Evolutionary conservation across 1,140 invertebrate species (phyloP).

Genomic region (Dysdera silvatica): DNA sequence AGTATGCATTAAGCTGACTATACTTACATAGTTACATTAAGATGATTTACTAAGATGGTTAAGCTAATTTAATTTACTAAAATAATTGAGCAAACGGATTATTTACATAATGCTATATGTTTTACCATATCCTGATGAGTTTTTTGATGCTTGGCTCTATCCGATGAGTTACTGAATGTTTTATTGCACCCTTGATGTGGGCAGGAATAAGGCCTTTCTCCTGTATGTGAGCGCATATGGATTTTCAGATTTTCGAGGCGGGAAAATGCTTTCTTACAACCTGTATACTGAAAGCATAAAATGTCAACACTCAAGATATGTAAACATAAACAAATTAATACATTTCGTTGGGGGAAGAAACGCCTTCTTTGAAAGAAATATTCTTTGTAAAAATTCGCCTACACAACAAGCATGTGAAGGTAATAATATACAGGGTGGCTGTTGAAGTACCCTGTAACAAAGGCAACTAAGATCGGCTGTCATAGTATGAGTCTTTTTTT

Average conservation of each 20-base stretch:
- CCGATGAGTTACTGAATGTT: constrained; percentile 93
- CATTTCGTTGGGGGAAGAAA: not conserved
- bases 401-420: too few species aligned
- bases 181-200: constrained; percentile 61
- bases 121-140: constrained; percentile 92
- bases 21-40: too few species aligned
- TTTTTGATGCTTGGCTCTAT: constrained; percentile 91
- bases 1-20: too few species aligned
- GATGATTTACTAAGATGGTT: too few species aligned
- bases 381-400: not conserved
- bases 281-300: constrained; percentile 64
- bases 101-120: constrained; percentile 40
- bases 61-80: not conserved
- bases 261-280: constrained; percentile 93
- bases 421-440: too few species aligned
- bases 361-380: not conserved
- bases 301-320: not conserved
- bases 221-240: constrained; percentile 82
- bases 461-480: too few species aligned
- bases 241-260: constrained; percentile 94
- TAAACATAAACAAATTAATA: not conserved
- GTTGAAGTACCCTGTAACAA: too few species aligned
- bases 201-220: constrained; percentile 63
- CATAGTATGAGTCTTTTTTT: too few species aligned
- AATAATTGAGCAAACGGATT: not conserved